These are phyloP conservation scores for Morelia viridis DNA, from an alignment of 2,797 vertebrate species.

Conservation along the genomic window DNA sequence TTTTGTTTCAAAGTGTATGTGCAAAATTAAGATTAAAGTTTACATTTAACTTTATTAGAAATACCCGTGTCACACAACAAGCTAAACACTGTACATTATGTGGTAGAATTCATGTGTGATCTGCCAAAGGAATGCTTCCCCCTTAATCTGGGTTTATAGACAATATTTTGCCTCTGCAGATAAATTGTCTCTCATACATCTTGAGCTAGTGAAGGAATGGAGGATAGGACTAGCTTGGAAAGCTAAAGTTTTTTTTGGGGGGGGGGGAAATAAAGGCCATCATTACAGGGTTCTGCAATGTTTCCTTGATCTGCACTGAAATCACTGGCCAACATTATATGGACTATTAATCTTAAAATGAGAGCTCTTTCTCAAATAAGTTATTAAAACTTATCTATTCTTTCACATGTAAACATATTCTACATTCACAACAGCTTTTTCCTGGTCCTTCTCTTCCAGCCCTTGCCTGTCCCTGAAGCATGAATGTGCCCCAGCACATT, in stretches of 20 bases:
- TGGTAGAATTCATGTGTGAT: background rate
- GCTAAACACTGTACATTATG: background rate
- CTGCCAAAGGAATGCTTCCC: background rate
- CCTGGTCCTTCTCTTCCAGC: background rate
- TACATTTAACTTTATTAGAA: background rate
- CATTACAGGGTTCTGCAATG: background rate
- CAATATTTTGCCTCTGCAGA: background rate
- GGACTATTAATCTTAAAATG: background rate
- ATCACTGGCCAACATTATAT: background rate
- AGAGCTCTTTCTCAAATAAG: background rate
- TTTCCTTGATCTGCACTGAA: background rate
- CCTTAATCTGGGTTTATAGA: background rate
- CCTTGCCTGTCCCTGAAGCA: background rate
- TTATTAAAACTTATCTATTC: background rate
- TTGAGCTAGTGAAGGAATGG: background rate
- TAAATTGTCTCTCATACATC: background rate
- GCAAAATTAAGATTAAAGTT: background rate
- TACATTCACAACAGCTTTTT: background rate
- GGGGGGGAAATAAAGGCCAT: background rate
- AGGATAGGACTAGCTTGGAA: background rate
- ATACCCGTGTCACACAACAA: background rate
- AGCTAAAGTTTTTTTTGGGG: background rate
- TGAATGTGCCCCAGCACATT: background rate
- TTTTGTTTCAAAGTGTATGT: background rate
- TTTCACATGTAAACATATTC: background rate